Evolutionary conservation across 2,888 invertebrate species (phyloP), one percentile per base, ranked within the genome.

Genomic region (Brenthis ino): DNA sequence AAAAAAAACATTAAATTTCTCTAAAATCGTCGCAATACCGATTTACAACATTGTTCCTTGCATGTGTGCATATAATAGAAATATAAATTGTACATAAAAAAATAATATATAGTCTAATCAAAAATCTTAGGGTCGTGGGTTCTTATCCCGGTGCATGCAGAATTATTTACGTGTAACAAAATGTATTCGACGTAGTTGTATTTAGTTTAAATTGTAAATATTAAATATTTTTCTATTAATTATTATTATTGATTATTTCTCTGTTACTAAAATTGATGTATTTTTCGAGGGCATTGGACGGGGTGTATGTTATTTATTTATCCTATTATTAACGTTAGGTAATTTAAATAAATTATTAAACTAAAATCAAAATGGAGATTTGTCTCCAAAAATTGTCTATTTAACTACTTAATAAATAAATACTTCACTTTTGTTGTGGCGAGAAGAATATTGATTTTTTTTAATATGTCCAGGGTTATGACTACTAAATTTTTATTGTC

Each of bases 191-290:
- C 14, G 48, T 58, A 54, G 11, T 24, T 24, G 28, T 48, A 47
- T 58, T 58, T 58, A 58, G 58, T 8, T 28, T 60, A 60, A 60
- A 60, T 50, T 60, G 60, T 60, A 60, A 50, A 60, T 60, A 60
- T 60, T 60, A 50, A 1, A 60, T 60, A 60, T 60, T 60, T 60
- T 60, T 60, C 50, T 60, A 60, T 33, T 24, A 50, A 8, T 33
- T 28, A 33, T 33, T 16, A 33, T 50, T 60, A 16, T 50, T n/a
- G n/a, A 33, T 50, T 60, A 16, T 50, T n/a, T 60, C 28, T 50
- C n/a, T 60, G 48, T 50, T 60, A 16, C 11, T n/a, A 50, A 50
- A 28, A 60, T 16, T 50, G n/a, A 16, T 50, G 48, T 60, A 60
- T 60, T 60, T 60, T 60, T 60, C 28, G 48, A 60, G 33, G 16